Evolutionary conservation across 30 jellyfish, hydroid and myxozoan species (phyloP).

Genomic region (Aurelia sp.): DNA sequence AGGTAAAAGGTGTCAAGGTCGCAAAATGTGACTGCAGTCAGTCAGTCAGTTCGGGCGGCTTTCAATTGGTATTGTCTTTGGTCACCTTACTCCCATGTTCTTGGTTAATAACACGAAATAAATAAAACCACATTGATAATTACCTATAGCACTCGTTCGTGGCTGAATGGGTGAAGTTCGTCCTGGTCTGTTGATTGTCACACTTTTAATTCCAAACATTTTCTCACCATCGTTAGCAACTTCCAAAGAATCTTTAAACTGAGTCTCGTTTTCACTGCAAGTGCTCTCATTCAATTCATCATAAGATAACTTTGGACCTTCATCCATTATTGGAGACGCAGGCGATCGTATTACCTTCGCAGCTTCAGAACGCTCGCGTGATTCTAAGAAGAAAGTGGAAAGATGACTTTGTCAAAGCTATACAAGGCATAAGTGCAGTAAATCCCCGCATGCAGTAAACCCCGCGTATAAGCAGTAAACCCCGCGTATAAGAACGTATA

Average conservation of each 20-base stretch:
- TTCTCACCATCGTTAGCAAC: conserved; percentile 21
- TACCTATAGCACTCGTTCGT: too few relatives aligned
- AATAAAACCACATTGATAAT: neutral
- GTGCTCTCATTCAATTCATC: conserved; percentile 19
- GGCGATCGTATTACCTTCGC: conserved; percentile 5
- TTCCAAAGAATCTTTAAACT: conserved; percentile 54
- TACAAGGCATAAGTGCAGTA: neutral
- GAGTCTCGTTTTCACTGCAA: conserved; percentile 26
- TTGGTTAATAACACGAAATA: neutral
- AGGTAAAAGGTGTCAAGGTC: too few relatives aligned
- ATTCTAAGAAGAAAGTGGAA: neutral
- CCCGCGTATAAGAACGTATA: too few relatives aligned
- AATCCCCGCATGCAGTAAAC: too few relatives aligned
- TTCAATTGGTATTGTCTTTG: too few relatives aligned
- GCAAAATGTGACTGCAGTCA: too few relatives aligned
- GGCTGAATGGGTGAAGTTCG: conserved; percentile 1
- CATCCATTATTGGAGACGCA: conserved; percentile 27
- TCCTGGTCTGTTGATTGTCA: conserved; percentile 19
- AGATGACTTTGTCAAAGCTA: neutral
- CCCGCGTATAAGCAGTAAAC: too few relatives aligned
- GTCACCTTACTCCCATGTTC: too few relatives aligned
- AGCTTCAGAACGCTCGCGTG: neutral
- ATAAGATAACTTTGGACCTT: conserved; percentile 8
- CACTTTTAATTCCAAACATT: conserved; percentile 34
- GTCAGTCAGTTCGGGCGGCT: too few relatives aligned